Evolutionary conservation across 2,113 vertebrate genomes (phyloP), one percentile per base, ranked within the genome.

Genomic region (Sisor rabdophorus): DNA sequence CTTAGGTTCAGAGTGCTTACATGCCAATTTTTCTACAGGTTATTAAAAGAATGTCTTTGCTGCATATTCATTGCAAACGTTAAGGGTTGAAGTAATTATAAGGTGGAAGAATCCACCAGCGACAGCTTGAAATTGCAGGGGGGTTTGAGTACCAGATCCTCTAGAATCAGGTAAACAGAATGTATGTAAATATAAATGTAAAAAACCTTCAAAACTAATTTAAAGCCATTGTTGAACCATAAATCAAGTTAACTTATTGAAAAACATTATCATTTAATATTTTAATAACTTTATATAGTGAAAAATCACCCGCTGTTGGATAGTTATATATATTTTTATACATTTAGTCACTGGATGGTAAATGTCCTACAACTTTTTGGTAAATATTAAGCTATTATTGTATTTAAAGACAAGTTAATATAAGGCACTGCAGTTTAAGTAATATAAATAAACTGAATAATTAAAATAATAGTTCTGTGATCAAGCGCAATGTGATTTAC

Each of bases 401-500:
- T 22, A 22, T 8, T 48, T 24, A 8, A 67, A 47, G 61, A 24
- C 15, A 50, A 19, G 9, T 69, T 16, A 69, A 52, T 47, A 52
- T 69, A 69, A 69, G 47, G 65, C 65, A 69, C 44, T 67, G 64
- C 61, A 67, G 64, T 22, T 11, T 4, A 68, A 26, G 15, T 28
- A 28, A 69, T 52, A 69, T 69, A 69, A 69, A 68, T 68, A 52
- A 28, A 68, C 22, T 4, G 44, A 24, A 30, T 12, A 30, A 28
- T 69, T 11, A 36, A n/a, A 54, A 54, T 22, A 7, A 55, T 71
- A n/a, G n/a, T n/a, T n/a, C n/a, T n/a, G n/a, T n/a, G n/a, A 71
- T 32, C 68, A 71, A 26, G 15, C 17, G 11, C 17, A 30, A 54
- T 9, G 17, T 69, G 44, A n/a, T 8, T 4, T 12, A 22, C 20